Percentiles rank a stretch among this genome's conserved stretches.
Evolutionary conservation across 2,797 vertebrate genomes (phyloP).

Genomic region (Hirundo rustica): DNA sequence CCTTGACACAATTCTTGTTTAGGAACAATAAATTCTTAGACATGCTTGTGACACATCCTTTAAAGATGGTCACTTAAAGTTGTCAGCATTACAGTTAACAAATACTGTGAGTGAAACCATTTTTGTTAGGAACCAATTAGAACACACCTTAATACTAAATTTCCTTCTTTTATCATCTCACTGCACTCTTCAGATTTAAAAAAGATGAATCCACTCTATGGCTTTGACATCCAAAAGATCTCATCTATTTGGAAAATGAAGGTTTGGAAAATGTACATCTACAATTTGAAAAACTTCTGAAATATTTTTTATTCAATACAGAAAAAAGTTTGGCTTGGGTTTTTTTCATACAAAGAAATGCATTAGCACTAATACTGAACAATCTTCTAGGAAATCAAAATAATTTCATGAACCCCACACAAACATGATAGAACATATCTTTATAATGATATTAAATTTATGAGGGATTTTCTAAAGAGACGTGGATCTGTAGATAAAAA

Average conservation of each 20-base stretch:
- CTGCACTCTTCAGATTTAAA: neutral
- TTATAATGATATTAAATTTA: neutral
- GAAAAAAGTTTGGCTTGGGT: rapidly evolving
- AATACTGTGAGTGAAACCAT: neutral
- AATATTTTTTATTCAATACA: neutral
- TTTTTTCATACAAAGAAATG: neutral
- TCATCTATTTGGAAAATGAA: neutral
- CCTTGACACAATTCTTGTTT: too few relatives aligned
- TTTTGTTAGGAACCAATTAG: neutral
- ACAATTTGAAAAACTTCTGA: neutral
- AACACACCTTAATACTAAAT: neutral
- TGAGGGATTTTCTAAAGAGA: neutral
- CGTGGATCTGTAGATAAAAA: neutral
- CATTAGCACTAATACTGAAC: neutral
- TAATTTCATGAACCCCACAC: neutral
- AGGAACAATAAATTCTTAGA: too few relatives aligned
- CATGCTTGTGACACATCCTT: neutral
- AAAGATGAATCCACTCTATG: neutral
- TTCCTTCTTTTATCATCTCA: neutral
- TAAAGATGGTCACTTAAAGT: neutral
- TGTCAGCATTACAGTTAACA: neutral
- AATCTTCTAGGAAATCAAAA: neutral
- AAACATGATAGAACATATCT: neutral
- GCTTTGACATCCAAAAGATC: neutral
- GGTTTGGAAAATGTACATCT: neutral